Percentiles rank a stretch among this genome's conserved stretches.
phyloP scores from a whole-genome alignment of 1,140 invertebrate genomes.

The Bombus haemorrhoidalis region DNA sequence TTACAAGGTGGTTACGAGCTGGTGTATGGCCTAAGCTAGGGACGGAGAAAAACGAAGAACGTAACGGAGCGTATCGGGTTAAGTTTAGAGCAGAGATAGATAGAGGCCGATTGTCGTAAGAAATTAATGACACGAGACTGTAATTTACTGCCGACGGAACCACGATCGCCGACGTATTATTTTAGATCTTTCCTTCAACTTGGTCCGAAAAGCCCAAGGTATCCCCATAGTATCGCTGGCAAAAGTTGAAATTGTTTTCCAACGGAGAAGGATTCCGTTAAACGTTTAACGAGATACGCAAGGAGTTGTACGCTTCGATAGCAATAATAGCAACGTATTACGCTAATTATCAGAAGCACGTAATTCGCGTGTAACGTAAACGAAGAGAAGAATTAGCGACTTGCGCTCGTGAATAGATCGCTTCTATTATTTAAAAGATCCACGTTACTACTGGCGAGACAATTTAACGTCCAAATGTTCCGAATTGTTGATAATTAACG shows the following conservation, averaged over 20 bases:
- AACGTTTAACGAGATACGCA: not conserved
- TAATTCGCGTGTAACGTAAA: too few species aligned
- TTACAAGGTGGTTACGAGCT: not conserved
- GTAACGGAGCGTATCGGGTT: not conserved
- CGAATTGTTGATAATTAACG: slow-evolving; percentile 3
- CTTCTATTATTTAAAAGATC: not conserved
- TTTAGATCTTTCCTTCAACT: too few species aligned
- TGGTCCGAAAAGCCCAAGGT: too few species aligned
- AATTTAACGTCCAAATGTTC: not conserved
- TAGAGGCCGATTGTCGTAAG: not conserved
- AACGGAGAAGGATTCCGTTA: not conserved
- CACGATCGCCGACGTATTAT: not conserved
- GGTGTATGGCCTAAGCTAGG: too few species aligned
- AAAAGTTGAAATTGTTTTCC: not conserved
- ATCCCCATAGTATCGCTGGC: not conserved
- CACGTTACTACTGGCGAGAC: too few species aligned
- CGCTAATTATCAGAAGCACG: too few species aligned
- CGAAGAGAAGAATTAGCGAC: not conserved
- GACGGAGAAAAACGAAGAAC: not conserved
- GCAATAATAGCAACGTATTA: too few species aligned
- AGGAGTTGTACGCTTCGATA: not conserved
- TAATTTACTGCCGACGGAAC: not conserved
- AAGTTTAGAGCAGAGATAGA: not conserved
- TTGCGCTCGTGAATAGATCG: not conserved
- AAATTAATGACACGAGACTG: not conserved